These are phyloP conservation scores for Athene cunicularia DNA, from an alignment of 2,113 vertebrate genomes.

Conservation along the genomic window DNA sequence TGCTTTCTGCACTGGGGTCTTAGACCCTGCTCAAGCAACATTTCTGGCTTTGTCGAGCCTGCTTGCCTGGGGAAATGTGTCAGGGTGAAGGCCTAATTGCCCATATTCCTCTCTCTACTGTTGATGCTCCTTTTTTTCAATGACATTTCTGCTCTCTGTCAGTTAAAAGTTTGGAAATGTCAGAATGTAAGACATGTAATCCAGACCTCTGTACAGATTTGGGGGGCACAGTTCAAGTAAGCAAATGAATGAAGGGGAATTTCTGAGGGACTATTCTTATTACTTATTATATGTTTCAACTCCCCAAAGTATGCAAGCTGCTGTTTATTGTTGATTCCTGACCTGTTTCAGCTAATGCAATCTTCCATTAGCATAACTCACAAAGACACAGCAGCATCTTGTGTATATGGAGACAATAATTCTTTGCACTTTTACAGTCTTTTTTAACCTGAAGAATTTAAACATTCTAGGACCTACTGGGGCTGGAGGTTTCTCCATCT, in stretches of 20 bases:
- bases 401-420: neutral
- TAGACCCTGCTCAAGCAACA: neutral
- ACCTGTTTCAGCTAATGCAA: neutral
- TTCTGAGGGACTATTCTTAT: neutral
- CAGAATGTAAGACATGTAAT: neutral
- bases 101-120: neutral
- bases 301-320: neutral
- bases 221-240: neutral
- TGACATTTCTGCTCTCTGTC: neutral
- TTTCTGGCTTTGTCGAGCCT: neutral
- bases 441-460: neutral
- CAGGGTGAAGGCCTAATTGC: conserved; percentile 19
- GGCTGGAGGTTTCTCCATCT: neutral
- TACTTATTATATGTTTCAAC: neutral
- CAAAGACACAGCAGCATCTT: neutral
- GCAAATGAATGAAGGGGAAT: neutral
- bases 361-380: neutral
- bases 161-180: neutral
- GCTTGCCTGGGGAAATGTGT: neutral
- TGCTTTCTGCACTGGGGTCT: neutral
- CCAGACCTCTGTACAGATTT: neutral
- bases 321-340: neutral
- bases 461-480: neutral
- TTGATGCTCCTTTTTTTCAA: neutral
- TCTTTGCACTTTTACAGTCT: neutral